These are phyloP conservation scores for Celastrina argiolus DNA, from an alignment of 2,888 invertebrate species.

Conservation along the genomic window DNA sequence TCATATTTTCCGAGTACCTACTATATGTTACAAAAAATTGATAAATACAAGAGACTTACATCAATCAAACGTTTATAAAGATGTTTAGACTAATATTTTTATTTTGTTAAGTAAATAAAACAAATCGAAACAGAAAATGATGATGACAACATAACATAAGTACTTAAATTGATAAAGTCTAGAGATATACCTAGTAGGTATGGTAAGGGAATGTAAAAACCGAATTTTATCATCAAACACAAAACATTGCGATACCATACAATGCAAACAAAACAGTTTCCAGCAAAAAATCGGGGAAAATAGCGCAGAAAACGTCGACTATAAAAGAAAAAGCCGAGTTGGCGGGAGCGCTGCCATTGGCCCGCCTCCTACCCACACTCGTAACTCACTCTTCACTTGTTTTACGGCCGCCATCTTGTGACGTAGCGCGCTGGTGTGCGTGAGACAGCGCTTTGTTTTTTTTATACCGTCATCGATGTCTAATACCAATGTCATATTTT, in stretches of 20 bases:
- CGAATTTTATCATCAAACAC: constrained; percentile 35
- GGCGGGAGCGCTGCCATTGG: constrained; percentile 72
- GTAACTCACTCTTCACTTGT: constrained; percentile 78
- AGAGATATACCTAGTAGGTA: not conserved
- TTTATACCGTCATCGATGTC: constrained; percentile 21
- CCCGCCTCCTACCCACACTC: constrained; percentile 42
- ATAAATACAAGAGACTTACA: no score
- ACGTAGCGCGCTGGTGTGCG: constrained; percentile 55
- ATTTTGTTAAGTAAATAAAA: not conserved
- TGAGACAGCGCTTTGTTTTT: constrained; percentile 47
- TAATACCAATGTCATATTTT: not conserved
- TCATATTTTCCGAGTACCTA: no score
- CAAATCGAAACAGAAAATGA: not conserved
- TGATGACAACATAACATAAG: not conserved
- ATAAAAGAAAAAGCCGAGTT: constrained; percentile 77
- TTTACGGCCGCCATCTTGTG: constrained; percentile 78
- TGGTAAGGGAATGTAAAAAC: not conserved
- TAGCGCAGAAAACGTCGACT: constrained; percentile 72
- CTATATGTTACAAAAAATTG: no score
- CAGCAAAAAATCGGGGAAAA: constrained; percentile 70
- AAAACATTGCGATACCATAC: constrained; percentile 66
- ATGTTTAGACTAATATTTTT: no score
- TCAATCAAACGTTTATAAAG: no score
- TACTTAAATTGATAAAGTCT: no score
- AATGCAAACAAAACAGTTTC: constrained; percentile 74